phyloP scores from a whole-genome alignment of 1,140 invertebrate species.

The Drosophila murphyi region DNA sequence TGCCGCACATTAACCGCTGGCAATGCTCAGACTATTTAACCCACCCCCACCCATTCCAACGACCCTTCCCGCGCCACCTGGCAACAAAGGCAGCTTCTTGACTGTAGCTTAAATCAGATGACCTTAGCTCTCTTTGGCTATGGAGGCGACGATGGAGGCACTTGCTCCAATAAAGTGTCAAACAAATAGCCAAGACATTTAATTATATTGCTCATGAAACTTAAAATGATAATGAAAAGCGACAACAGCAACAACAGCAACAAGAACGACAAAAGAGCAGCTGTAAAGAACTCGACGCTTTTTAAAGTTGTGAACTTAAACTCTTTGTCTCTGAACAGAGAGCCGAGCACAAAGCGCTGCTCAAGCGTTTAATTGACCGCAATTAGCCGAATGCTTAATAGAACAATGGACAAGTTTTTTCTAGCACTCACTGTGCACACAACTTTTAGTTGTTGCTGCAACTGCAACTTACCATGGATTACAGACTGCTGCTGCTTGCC shows the following conservation, averaged over 20 bases:
- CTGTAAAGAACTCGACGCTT: constrained; percentile 32
- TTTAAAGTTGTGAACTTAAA: constrained; percentile 23
- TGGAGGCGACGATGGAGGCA: constrained; percentile 3
- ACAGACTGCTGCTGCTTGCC: too few relatives aligned
- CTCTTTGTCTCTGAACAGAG: constrained; percentile 5
- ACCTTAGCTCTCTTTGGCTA: constrained; percentile 3
- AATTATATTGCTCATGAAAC: constrained; percentile 71
- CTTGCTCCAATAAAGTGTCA: constrained; percentile 73
- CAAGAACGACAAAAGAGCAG: constrained; percentile 2
- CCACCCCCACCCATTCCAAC: neutral
- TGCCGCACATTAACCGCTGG: constrained; percentile 56
- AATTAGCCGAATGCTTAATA: constrained; percentile 63
- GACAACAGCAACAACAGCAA: constrained; percentile 18
- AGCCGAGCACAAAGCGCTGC: constrained; percentile 44
- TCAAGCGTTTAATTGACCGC: constrained; percentile 69
- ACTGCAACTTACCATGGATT: neutral
- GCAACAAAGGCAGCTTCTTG: constrained; percentile 46
- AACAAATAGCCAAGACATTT: constrained; percentile 77
- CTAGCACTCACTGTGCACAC: too few relatives aligned
- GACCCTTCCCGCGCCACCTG: neutral
- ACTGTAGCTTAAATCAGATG: constrained; percentile 41
- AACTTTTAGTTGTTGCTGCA: neutral
- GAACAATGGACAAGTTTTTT: constrained; percentile 51
- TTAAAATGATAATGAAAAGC: constrained; percentile 28
- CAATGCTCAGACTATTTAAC: constrained; percentile 9